These are phyloP conservation scores for Leptoclinus maculatus DNA, from an alignment of 2,797 vertebrate species.

Conservation along the genomic window DNA sequence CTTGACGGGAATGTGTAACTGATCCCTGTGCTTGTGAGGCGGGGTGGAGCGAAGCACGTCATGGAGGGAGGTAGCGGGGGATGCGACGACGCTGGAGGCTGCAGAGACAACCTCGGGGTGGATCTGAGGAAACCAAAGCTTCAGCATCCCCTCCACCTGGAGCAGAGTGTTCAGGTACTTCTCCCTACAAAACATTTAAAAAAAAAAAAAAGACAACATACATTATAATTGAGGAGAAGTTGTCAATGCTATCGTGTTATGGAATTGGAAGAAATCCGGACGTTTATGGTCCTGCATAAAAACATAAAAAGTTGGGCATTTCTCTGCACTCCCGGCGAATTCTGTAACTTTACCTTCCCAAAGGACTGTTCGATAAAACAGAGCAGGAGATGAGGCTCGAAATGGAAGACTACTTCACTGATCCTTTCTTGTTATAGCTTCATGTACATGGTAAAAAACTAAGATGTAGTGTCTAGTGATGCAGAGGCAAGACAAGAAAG, in stretches of 20 bases:
- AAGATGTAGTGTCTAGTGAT: background rate
- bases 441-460: conserved; percentile 3
- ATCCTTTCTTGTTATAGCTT: conserved; percentile 5
- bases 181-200: conserved; percentile 77
- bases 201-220: background rate
- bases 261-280: conserved; percentile 15
- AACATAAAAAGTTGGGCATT: conserved; percentile 3
- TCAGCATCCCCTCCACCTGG: conserved; percentile 95
- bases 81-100: conserved; percentile 27
- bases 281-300: background rate
- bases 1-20: conserved; percentile 79
- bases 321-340: conserved; percentile 7
- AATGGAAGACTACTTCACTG: conserved; percentile 26
- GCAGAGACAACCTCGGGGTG: conserved; percentile 61
- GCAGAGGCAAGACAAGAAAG: background rate
- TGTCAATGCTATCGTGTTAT: background rate
- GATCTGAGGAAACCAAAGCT: conserved; percentile 93
- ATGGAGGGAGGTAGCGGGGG: conserved; percentile 55
- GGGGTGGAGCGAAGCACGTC: conserved; percentile 63
- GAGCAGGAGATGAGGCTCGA: conserved; percentile 26
- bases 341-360: conserved; percentile 49
- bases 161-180: conserved; percentile 91
- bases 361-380: conserved; percentile 59
- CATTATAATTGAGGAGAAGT: conserved; percentile 2
- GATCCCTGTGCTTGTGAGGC: conserved; percentile 78